A percentile compares a stretch with the other conserved stretches of the same genome.
Conservation (phyloP, 2,113 vertebrate species). For the Epinephelus lanceolatus region DNA sequence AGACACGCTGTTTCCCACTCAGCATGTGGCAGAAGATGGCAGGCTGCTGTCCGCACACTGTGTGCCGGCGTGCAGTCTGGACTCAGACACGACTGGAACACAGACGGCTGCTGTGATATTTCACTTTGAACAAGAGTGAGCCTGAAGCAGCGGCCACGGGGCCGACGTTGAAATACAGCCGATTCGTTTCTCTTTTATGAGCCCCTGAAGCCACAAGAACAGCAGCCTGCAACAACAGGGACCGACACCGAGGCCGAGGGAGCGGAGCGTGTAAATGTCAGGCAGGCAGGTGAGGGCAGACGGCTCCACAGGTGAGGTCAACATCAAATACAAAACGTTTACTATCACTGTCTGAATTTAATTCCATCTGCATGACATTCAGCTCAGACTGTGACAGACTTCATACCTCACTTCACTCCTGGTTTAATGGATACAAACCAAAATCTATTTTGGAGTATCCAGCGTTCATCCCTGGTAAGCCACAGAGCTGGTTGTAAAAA, state of each 20-base stretch:
- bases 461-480: not conserved
- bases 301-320: not conserved
- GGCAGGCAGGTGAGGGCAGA: not conserved
- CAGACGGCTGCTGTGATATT: slow-evolving; percentile 40
- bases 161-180: slow-evolving; percentile 15
- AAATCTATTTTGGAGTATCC: not conserved
- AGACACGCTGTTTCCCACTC: slow-evolving; percentile 5
- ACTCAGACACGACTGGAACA: not conserved
- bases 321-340: not conserved
- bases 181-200: slow-evolving; percentile 22
- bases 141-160: not conserved
- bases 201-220: slow-evolving; percentile 39
- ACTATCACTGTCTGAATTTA: slow-evolving; percentile 4
- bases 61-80: slow-evolving; percentile 7
- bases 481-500: not conserved
- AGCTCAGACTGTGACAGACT: not conserved
- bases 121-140: slow-evolving; percentile 21
- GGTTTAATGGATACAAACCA: not conserved
- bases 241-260: not conserved
- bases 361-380: slow-evolving; percentile 13
- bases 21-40: slow-evolving; percentile 36
- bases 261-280: slow-evolving; percentile 14
- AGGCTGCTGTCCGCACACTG: slow-evolving; percentile 23
- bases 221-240: slow-evolving; percentile 23
- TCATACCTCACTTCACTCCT: not conserved